A percentile compares a stretch with the other conserved stretches of the same genome.
Conservation (phyloP, 1,140 invertebrate genomes). For the Orius laevigatus region DNA sequence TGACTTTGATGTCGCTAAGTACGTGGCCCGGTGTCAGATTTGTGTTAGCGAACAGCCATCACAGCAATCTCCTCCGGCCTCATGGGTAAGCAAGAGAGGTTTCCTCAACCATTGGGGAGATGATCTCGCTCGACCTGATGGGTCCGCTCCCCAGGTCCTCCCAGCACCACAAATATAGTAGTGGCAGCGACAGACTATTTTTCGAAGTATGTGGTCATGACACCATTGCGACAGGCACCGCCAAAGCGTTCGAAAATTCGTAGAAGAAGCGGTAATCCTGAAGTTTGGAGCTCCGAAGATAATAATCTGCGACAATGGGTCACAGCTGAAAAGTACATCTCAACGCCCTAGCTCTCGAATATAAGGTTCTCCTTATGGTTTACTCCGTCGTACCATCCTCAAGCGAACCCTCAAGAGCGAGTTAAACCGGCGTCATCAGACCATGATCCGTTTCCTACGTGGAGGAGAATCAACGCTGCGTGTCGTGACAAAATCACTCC, state of each 20-base stretch:
- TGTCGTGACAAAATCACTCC: conserved; percentile 26
- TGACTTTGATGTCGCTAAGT: conserved; percentile 16
- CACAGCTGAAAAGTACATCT: conserved; percentile 6
- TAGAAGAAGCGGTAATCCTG: conserved; percentile 1
- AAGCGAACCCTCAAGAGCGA: conserved; percentile 28
- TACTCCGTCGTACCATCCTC: conserved; percentile 25
- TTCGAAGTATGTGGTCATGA: conserved; percentile 26
- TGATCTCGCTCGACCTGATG: conserved; percentile 26
- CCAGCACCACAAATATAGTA: conserved; percentile 21
- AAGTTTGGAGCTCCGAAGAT: conserved; percentile 8
- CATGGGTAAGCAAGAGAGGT: not conserved
- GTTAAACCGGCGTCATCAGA: conserved; percentile 28
- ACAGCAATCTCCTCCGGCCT: not conserved
- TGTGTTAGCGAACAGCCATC: conserved; percentile 13
- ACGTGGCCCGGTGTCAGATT: conserved; percentile 16
- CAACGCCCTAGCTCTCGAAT: conserved; percentile 1
- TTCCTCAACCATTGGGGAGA: conserved; percentile 8
- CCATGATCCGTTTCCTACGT: conserved; percentile 26
- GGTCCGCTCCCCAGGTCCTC: conserved; percentile 26
- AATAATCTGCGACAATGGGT: conserved; percentile 12
- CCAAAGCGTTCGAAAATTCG: not conserved
- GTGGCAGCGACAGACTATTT: conserved; percentile 27
- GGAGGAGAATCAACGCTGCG: conserved; percentile 22
- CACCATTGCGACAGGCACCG: conserved; percentile 21
- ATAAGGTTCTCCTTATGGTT: conserved; percentile 1